These are phyloP conservation scores for Diorhabda sublineata DNA, from an alignment of 1,140 invertebrate genomes.

Conservation along the genomic window DNA sequence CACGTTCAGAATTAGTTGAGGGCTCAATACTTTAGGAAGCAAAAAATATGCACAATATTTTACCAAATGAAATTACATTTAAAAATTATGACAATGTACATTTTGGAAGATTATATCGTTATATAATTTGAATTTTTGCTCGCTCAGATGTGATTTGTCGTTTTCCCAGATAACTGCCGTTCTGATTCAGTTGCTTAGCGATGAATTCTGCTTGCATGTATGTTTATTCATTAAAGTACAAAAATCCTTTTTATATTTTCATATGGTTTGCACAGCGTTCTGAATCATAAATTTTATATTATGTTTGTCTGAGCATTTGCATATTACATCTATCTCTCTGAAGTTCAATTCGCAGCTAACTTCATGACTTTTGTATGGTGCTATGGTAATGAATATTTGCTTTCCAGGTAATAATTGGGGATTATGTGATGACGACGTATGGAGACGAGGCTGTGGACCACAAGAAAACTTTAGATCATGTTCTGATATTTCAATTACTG, in stretches of 20 bases:
- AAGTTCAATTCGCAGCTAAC: not conserved
- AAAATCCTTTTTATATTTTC: not conserved
- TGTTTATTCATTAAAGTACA: not conserved
- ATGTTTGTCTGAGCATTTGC: not conserved
- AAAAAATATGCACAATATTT: too few species aligned
- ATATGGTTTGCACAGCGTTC: not conserved
- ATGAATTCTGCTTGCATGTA: too few species aligned
- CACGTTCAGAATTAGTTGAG: too few species aligned
- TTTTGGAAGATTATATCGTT: too few species aligned
- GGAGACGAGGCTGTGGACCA: conserved; percentile 69
- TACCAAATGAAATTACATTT: too few species aligned
- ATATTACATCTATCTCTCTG: too few species aligned
- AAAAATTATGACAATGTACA: too few species aligned
- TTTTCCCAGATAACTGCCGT: too few species aligned
- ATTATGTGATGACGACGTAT: conserved; percentile 61
- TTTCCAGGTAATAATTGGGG: conserved; percentile 68
- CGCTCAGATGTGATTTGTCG: too few species aligned
- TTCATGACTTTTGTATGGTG: not conserved
- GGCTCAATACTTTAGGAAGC: too few species aligned
- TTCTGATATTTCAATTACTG: conserved; percentile 67
- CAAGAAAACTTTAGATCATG: conserved; percentile 83
- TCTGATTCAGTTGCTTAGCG: too few species aligned
- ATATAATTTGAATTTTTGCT: too few species aligned
- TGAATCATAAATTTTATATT: not conserved
- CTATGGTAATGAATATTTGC: not conserved